Base-by-base conservation (phyloP, 2,113 vertebrate species). In the Mustela lutreola region DNA sequence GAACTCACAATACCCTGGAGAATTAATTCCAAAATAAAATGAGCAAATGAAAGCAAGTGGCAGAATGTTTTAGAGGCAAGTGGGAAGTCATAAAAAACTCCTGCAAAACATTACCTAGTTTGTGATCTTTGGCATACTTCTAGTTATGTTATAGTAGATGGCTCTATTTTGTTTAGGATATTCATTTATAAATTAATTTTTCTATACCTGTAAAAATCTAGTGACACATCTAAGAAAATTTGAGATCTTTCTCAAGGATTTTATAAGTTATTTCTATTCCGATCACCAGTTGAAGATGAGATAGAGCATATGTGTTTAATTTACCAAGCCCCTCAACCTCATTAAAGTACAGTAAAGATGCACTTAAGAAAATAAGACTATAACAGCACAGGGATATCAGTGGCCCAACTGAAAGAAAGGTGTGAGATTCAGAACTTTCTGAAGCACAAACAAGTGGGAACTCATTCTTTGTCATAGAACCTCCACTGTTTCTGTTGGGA, bases 1-100 rank as follows among this genome's bases (percentile, higher is more conserved):
- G 63, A 67, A 33, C 31, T 58, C 11, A 48, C 26, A 39, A 10
- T 89, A 56, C 5, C 31, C 7, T 65, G 12, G 31, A 71, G 31
- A 76, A 94, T 3, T 81, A 26, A n/a, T 96, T 89, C 45, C 16
- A 65, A 79, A 45, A 90, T 88, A 24, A 88, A 93, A 88, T 24
- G 1, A 70, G 28, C 42, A 85, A 85, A 73, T 81, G 33, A 88
- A 91, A 94, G 6, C 36, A 84, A 60, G 12, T 71, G 58, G 53
- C 11, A 85, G 56, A 80, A 63, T 39, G 2, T 48, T 36, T 15
- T 19, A 16, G 28, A 6, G 39, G 16, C 56, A 79, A 67, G 1
- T 18, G 45, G 48, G 58, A 89, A 85, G 39, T 26, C 28, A 71
- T 45, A 21, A 26, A 70, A 80, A 89, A 3, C 60, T 39, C 36